These are phyloP conservation scores for Drosophila lacertosa DNA, from an alignment of 1,140 invertebrate species.

Conservation along the genomic window DNA sequence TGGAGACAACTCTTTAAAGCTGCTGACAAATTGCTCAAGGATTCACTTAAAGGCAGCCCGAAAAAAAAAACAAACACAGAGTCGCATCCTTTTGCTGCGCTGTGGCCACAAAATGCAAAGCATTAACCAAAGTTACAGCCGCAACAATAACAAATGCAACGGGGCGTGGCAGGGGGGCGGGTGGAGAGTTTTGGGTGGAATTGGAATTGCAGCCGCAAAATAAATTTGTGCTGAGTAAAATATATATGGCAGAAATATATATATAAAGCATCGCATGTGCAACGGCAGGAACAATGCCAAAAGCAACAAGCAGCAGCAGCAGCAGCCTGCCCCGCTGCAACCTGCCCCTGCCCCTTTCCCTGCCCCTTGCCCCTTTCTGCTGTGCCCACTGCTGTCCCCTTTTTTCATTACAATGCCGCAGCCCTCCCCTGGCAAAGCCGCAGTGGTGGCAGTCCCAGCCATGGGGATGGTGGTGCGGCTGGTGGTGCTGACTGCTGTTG, in stretches of 20 bases:
- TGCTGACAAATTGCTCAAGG: slow-evolving; percentile 69
- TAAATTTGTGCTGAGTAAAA: slow-evolving; percentile 77
- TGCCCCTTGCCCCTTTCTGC: not conserved
- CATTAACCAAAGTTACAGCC: slow-evolving; percentile 76
- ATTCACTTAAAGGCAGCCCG: slow-evolving; percentile 52
- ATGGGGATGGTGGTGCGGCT: slow-evolving; percentile 4
- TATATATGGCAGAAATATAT: slow-evolving; percentile 72
- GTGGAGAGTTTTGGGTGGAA: slow-evolving; percentile 38
- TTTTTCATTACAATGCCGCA: slow-evolving; percentile 15
- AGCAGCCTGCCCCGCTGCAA: slow-evolving; percentile 4
- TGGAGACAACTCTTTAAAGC: slow-evolving; percentile 50
- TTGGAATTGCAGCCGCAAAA: slow-evolving; percentile 81
- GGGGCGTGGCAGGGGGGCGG: not conserved
- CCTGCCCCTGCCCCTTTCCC: not conserved
- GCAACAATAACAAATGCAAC: slow-evolving; percentile 73
- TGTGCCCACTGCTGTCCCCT: not conserved
- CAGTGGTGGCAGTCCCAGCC: not conserved
- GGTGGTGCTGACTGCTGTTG: slow-evolving; percentile 4
- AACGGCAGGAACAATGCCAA: slow-evolving; percentile 76
- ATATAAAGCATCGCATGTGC: slow-evolving; percentile 75
- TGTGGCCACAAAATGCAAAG: slow-evolving; percentile 62
- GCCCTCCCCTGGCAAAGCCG: slow-evolving; percentile 2
- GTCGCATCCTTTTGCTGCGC: slow-evolving; percentile 5
- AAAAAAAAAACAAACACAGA: not conserved
- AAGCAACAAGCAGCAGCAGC: slow-evolving; percentile 67